Evolutionary conservation across 2,797 vertebrate genomes (phyloP), one percentile per base, ranked within the genome.

Genomic region (Bryconaethiops microstoma): DNA sequence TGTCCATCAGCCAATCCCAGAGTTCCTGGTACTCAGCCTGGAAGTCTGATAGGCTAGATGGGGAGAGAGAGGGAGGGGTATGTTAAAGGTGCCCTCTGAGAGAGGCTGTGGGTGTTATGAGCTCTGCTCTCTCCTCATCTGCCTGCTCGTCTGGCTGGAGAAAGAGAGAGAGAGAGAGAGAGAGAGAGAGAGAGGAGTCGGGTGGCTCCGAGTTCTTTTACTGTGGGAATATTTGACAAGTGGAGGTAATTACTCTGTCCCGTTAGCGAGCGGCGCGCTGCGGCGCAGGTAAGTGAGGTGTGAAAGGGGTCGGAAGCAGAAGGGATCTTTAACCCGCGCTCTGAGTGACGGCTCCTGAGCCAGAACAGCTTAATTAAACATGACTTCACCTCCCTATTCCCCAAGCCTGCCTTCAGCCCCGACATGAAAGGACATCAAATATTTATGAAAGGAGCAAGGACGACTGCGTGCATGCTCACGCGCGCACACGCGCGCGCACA

Each of bases 1-100:
- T 97, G 94, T 99, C 98, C 96, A 96, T 96, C 92, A 98, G 94
- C 97, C 97, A 98, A 95, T 99, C 97, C 96, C 96, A 98, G 86
- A 98, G 95, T 93, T 98, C 97, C 94, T 97, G 96, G 91, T 96
- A 97, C 88, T 99, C 96, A 5, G 94, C 93, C 93, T 99, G 96
- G 91, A 98, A 96, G 89, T 99, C 97, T 91, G 96, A 96, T 91
- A 97, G 94, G 92, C 97, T 98, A 94, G 40, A 67, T 35, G 67
- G 63, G 85, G 62, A 82, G 59, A 82, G 67, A 63, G 35, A 74
- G 21, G 42, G 50, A 74, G 25, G 45, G 29, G 4, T 55, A 17
- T 40, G 42, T 79, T 72, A 82, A 81, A 67, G 54, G 40, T 70
- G 74, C 60, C 52, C 69, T 75, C 52, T 57, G 45, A 42, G 71